phyloP scores from a whole-genome alignment of 2,113 vertebrate species.

The Eira barbara region DNA sequence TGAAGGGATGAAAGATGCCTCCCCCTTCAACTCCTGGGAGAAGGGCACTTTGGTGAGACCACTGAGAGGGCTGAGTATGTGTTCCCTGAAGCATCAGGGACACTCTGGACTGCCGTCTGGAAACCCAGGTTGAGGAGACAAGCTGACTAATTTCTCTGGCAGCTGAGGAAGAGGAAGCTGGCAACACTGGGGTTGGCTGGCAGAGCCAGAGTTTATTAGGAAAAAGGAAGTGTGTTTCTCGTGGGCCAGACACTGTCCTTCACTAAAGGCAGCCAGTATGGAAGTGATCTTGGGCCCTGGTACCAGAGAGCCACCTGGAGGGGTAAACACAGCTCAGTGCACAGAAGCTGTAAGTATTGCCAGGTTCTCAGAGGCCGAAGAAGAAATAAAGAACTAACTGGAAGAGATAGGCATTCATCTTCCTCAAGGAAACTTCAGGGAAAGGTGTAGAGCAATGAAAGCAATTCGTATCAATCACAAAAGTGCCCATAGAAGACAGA shows the following conservation, averaged over 20 bases:
- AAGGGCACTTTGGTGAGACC: slow-evolving; percentile 5
- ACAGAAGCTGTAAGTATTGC: neutral
- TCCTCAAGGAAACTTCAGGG: slow-evolving; percentile 11
- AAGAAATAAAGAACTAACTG: neutral
- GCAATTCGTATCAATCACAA: neutral
- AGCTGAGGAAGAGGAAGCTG: neutral
- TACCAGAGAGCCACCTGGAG: neutral
- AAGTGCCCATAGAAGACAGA: neutral
- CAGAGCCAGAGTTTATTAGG: neutral
- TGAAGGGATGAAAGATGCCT: neutral
- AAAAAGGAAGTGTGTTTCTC: neutral
- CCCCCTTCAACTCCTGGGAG: neutral
- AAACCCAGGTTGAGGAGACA: neutral
- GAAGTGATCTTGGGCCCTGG: neutral
- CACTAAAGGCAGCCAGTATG: neutral
- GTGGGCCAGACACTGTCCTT: neutral
- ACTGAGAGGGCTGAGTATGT: neutral
- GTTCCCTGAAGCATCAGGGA: neutral
- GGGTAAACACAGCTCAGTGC: neutral
- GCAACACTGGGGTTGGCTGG: neutral
- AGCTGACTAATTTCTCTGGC: neutral
- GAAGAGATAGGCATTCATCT: slow-evolving; percentile 22
- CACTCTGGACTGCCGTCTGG: neutral
- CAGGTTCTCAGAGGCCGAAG: neutral
- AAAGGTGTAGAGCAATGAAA: neutral